These are phyloP conservation scores for Escarpia spicata DNA, from an alignment of 2,888 invertebrate genomes.

Conservation along the genomic window DNA sequence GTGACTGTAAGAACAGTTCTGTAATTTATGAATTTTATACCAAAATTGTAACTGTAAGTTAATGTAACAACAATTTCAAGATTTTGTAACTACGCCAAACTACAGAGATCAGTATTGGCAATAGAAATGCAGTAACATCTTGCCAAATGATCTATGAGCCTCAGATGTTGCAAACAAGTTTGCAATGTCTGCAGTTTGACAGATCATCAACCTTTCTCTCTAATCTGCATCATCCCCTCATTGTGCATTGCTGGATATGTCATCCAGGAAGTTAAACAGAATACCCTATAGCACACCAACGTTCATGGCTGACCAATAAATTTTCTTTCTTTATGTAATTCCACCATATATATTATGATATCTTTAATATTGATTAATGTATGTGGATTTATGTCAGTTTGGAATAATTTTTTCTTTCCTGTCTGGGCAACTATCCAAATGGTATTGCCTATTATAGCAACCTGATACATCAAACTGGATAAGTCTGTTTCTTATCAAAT, in stretches of 20 bases:
- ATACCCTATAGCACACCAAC: background rate
- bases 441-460: background rate
- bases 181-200: background rate
- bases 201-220: background rate
- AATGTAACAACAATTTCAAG: background rate
- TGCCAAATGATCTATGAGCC: background rate
- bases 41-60: too few relatives aligned
- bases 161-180: background rate
- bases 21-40: too few relatives aligned
- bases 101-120: background rate
- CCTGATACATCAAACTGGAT: background rate
- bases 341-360: background rate
- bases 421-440: background rate
- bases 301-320: background rate
- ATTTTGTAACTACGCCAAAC: background rate
- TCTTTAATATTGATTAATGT: too few relatives aligned
- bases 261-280: background rate
- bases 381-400: background rate
- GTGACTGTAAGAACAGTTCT: too few relatives aligned
- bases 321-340: background rate
- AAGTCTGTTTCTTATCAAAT: background rate
- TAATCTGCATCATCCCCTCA: too few relatives aligned
- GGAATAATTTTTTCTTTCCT: background rate
- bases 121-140: background rate
- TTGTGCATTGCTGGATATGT: background rate